phyloP scores from a whole-genome alignment of 2,113 vertebrate genomes.

The Peromyscus polionotus region DNA sequence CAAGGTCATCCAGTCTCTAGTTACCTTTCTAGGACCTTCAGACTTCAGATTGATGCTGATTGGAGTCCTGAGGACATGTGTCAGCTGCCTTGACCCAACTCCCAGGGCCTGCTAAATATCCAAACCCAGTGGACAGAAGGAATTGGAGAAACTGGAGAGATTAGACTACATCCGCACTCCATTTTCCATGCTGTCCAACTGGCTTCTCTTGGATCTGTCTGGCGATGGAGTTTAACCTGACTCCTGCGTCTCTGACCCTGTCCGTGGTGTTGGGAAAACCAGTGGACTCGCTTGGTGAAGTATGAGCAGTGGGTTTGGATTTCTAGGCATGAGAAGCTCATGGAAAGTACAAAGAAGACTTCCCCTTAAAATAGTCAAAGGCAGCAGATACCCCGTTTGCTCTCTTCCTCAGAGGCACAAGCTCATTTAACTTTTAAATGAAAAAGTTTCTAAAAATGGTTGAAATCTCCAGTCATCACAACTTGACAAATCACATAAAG shows the following conservation, averaged over 20 bases:
- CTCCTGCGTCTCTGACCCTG: neutral
- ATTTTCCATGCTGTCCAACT: neutral
- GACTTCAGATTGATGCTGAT: neutral
- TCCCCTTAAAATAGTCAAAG: neutral
- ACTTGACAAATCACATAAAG: constrained; percentile 27
- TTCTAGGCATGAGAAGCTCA: neutral
- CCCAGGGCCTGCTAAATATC: neutral
- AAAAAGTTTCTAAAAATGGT: constrained; percentile 29
- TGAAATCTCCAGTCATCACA: constrained; percentile 32
- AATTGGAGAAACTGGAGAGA: neutral
- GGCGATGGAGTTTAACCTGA: neutral
- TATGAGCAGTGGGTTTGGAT: neutral
- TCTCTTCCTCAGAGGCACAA: neutral
- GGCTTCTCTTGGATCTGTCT: neutral
- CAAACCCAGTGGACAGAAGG: neutral
- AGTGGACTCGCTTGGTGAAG: neutral
- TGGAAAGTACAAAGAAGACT: neutral
- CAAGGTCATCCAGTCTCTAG: neutral
- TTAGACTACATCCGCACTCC: neutral
- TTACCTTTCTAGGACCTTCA: neutral
- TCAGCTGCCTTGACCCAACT: neutral
- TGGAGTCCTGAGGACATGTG: neutral
- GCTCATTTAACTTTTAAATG: constrained; percentile 48
- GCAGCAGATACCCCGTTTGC: neutral
- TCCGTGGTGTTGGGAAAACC: neutral